Conservation (phyloP, 2,797 vertebrate species). For the Premnoplex brunnescens region DNA sequence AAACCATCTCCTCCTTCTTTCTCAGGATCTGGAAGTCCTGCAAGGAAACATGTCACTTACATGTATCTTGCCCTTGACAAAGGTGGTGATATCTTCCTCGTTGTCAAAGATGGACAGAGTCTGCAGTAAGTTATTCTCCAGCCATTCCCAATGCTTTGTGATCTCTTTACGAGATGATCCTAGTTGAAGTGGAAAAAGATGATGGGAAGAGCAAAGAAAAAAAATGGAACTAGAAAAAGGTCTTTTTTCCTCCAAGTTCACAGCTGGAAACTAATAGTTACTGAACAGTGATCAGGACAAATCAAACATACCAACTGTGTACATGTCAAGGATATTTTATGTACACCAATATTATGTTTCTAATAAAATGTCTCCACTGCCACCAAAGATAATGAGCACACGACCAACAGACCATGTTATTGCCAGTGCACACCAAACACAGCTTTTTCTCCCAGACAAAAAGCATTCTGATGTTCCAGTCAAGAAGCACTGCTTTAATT, state of each 20-base stretch:
- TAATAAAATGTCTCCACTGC: neutral
- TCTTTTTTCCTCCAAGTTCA: neutral
- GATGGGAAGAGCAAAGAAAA: neutral
- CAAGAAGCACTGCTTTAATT: neutral
- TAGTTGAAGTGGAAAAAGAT: conserved; percentile 48
- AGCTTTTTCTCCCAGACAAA: neutral
- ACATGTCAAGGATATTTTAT: neutral
- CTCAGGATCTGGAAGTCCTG: neutral
- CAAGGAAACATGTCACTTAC: conserved; percentile 69
- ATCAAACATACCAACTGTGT: neutral
- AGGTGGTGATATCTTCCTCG: conserved; percentile 94
- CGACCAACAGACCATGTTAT: neutral
- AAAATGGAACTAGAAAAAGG: neutral
- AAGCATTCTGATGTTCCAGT: neutral
- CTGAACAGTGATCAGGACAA: neutral
- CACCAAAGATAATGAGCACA: neutral
- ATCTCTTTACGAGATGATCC: conserved; percentile 94
- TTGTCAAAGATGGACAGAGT: conserved; percentile 96
- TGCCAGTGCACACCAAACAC: neutral
- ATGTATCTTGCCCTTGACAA: conserved; percentile 96
- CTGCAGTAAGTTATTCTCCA: conserved; percentile 93
- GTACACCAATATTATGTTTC: neutral
- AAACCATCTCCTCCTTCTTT: neutral
- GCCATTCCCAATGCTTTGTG: conserved; percentile 95
- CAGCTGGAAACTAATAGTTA: neutral